Evolutionary conservation across 2,113 vertebrate species (phyloP), one percentile per base, ranked within the genome.

Genomic region (Notechis scutatus): DNA sequence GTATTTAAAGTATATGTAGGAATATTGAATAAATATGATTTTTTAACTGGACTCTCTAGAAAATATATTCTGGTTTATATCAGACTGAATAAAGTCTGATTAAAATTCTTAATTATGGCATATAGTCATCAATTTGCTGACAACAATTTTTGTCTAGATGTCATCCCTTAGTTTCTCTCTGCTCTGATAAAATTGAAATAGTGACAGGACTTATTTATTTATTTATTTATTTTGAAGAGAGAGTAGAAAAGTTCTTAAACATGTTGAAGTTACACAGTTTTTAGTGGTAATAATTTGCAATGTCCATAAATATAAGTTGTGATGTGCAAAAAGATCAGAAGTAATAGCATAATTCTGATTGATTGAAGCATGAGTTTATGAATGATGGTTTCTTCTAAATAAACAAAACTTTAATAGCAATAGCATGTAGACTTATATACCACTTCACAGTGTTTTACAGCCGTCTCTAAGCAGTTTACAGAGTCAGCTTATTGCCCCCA

Each of bases 171-270:
- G 96, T 97, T 97, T 94, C 90, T 97, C 34, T 64, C n/a, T 64
- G 90, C 95, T 92, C 3, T 45, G 92, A 81, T 96, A 94, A 98
- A 98, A 97, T 97, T 97, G 97, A 98, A 97, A 96, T 97, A 98
- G 97, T 97, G 97, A 98, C 97, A 97, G 95, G 95, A 97, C 97
- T 34, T 34, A 20, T 86, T 50, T 42, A 20, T 96, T 96, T 97
- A 96, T 97, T 92, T 50, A 12, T 96, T 96, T 97, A 97, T 97
- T 92, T 97, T 97, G 95, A 97, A 96, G 92, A 91, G 96, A 94
- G 95, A 95, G 94, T 95, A 89, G 91, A 97, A 97, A 97, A 95
- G 96, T 95, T 96, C 95, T 95, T 95, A 95, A 87, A 85, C 55
- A 12, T 89, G 61, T 89, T 96, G 94, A 93, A 96, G 95, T 69